Conservation (phyloP, 2,888 invertebrate species). For the Drosophila melanosoma region DNA sequence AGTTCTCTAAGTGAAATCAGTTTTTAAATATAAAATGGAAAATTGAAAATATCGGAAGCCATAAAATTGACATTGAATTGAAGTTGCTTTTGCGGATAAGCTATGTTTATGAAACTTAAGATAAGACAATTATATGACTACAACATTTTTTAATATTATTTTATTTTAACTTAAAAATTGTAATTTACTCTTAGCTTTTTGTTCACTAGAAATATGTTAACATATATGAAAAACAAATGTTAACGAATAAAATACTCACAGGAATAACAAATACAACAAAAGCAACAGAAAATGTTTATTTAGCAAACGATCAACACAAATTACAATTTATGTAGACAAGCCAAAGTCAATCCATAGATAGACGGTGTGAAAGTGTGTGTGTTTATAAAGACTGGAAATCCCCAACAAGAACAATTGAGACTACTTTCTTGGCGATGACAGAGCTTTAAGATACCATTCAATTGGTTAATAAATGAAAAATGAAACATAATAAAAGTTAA, state of each 20-base stretch:
- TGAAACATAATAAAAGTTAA: background rate
- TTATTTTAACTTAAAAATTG: background rate
- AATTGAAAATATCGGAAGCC: background rate
- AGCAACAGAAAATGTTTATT: slow-evolving; percentile 63
- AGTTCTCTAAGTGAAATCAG: slow-evolving; percentile 2
- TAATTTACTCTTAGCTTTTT: background rate
- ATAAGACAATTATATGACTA: background rate
- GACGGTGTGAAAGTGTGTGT: slow-evolving; percentile 18
- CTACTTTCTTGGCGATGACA: no score
- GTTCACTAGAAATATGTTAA: slow-evolving; percentile 7
- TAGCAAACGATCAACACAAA: slow-evolving; percentile 80
- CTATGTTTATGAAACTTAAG: background rate
- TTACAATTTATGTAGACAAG: slow-evolving; percentile 76
- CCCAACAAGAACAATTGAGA: slow-evolving; percentile 39
- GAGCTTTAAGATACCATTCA: slow-evolving; percentile 27
- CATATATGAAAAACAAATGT: slow-evolving; percentile 32
- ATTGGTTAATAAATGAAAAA: background rate
- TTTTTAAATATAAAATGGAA: background rate
- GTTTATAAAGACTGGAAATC: slow-evolving; percentile 66
- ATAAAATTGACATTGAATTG: background rate
- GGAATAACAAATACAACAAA: slow-evolving; percentile 30
- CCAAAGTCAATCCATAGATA: slow-evolving; percentile 73
- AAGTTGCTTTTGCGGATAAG: background rate
- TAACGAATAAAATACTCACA: slow-evolving; percentile 18
- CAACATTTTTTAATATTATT: background rate